phyloP scores from a whole-genome alignment of 1,140 invertebrate species.

The Meloidogyne exigua region DNA sequence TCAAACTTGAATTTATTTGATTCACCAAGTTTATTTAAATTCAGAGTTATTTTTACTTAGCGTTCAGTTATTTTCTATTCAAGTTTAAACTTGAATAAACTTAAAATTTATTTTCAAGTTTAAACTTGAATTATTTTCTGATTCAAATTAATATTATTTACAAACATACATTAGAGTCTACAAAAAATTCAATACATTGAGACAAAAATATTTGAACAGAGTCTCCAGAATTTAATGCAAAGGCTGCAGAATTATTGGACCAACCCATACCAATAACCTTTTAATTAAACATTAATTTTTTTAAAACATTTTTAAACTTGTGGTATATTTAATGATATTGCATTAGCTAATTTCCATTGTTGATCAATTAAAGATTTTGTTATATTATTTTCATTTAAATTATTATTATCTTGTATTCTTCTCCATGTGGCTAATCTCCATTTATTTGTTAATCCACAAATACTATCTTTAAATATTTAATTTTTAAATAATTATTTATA shows the following conservation, averaged over 20 bases:
- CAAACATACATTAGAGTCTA: slow-evolving; percentile 32
- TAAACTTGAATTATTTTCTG: neutral
- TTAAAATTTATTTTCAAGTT: too few relatives aligned
- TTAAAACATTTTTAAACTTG: neutral
- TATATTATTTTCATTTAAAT: slow-evolving; percentile 41
- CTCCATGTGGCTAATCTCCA: slow-evolving; percentile 87
- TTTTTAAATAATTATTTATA: too few relatives aligned
- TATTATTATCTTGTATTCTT: slow-evolving; percentile 64
- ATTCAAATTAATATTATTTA: too few relatives aligned
- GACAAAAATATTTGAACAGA: slow-evolving; percentile 53
- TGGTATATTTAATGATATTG: slow-evolving; percentile 64
- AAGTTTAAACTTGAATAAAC: neutral
- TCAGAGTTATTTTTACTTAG: too few relatives aligned
- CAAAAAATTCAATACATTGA: slow-evolving; percentile 41
- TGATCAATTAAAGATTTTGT: slow-evolving; percentile 61
- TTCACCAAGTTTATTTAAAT: too few relatives aligned
- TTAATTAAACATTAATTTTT: neutral
- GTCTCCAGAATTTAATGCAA: slow-evolving; percentile 49
- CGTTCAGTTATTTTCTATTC: too few relatives aligned
- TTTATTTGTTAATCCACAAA: slow-evolving; percentile 85
- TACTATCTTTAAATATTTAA: slow-evolving; percentile 64
- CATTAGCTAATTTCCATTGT: slow-evolving; percentile 67
- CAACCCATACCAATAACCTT: slow-evolving; percentile 42
- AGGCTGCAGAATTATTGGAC: slow-evolving; percentile 40
- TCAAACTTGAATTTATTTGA: too few relatives aligned